Evolutionary conservation across 2,797 vertebrate genomes (phyloP).

Genomic region (Erithacus rubecula): DNA sequence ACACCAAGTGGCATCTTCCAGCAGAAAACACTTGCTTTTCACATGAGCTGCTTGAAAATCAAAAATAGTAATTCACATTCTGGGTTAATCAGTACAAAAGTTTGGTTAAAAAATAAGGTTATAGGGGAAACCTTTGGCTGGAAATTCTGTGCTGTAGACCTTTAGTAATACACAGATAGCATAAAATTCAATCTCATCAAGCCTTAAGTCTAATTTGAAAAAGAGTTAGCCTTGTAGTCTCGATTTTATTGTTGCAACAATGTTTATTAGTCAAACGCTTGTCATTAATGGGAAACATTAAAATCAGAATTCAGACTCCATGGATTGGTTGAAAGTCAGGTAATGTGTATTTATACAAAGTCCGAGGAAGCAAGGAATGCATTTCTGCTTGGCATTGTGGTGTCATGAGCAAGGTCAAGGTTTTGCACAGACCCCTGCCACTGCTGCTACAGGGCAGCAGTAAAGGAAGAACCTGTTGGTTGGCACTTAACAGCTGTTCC

Average conservation of each 20-base stretch:
- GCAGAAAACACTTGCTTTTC: not conserved
- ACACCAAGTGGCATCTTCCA: not conserved
- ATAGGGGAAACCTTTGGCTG: not conserved
- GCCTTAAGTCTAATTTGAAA: not conserved
- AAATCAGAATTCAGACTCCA: not conserved
- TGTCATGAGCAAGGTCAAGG: not conserved
- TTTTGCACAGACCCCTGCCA: not conserved
- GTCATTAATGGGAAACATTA: not conserved
- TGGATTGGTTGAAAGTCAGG: not conserved
- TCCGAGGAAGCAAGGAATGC: not conserved
- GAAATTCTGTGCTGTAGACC: not conserved
- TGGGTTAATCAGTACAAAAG: not conserved
- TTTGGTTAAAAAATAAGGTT: not conserved
- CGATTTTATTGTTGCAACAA: not conserved
- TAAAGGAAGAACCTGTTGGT: not conserved
- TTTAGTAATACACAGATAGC: not conserved
- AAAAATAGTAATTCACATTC: not conserved
- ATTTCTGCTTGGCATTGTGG: not conserved
- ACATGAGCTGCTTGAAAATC: not conserved
- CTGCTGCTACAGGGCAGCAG: not conserved
- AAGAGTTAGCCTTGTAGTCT: not conserved
- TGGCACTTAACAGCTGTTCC: not conserved
- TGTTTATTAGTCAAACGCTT: not conserved
- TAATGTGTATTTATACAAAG: not conserved
- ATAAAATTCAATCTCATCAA: not conserved